Base-by-base conservation (phyloP, 2,888 invertebrate species). In the Hoplodrina blanda region DNA sequence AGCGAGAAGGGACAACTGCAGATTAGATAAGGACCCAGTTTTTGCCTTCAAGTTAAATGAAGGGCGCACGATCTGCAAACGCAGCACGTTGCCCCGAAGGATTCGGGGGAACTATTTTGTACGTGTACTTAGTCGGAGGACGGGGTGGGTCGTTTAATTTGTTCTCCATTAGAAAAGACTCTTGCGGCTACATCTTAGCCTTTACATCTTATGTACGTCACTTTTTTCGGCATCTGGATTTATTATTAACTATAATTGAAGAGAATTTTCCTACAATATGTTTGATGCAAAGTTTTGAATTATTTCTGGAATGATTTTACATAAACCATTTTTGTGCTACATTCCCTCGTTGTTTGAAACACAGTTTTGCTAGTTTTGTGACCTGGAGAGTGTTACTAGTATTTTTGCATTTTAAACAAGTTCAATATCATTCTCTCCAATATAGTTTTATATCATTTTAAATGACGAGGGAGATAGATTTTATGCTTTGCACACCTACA, bases 1-100 rank as follows among this genome's bases (percentile, higher is more conserved):
- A 83, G 54, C 64, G 76, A 62, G 69, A 69, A 78, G 73, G 85
- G 84, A 76, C 69, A 78, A 83, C 81, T 80, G 78, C 80, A 79
- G 79, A 81, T 82, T 79, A 79, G 80, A 82, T 78, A 77, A 78
- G 82, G 81, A 81, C 79, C 79, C 82, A 88, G 77, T 87, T 89
- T 88, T 87, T 80, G 78, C 79, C 76, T 78, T 83, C 71, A 69
- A 86, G 82, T 87, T 87, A 86, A 88, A 90, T 85, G 85, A 89
- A 87, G 83, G 85, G 65, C 81, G 13, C 65, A 75, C 77, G 81
- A 85, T 84, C 77, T 76, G 81, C 78, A 82, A 85, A 81, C 74
- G 77, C 75, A 65, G 78, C 80, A 56, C 62, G 76, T 71, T 80
- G 59, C 19, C 19, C 62, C 49, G 64, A 80, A 71, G 73, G 70